These are phyloP conservation scores for Dendropsophus ebraccatus DNA, from an alignment of 2,113 vertebrate species.

Conservation along the genomic window DNA sequence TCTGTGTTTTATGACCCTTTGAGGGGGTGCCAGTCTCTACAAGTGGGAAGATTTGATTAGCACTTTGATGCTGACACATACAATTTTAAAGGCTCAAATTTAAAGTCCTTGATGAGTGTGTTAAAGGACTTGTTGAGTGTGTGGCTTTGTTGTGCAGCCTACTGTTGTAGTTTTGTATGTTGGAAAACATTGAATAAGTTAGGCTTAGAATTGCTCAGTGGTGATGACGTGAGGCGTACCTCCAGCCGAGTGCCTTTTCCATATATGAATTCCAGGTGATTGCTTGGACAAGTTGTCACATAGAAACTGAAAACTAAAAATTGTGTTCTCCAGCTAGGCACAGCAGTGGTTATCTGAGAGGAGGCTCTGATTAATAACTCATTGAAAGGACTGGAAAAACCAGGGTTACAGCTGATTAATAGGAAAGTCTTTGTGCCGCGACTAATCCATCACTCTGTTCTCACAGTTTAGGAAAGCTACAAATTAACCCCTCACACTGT, in stretches of 20 bases:
- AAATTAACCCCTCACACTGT: too few relatives aligned
- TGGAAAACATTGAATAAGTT: not conserved
- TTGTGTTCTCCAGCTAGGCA: not conserved
- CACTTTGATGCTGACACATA: not conserved
- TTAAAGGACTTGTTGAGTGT: too few relatives aligned
- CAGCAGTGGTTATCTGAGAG: conserved; percentile 15
- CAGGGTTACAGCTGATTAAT: not conserved
- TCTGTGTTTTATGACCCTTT: not conserved
- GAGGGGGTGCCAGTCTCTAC: not conserved
- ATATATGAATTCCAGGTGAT: conserved; percentile 9
- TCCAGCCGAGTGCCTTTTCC: not conserved
- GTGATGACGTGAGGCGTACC: not conserved
- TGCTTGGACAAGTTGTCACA: conserved; percentile 1
- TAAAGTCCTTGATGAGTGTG: not conserved
- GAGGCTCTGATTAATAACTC: conserved; percentile 2
- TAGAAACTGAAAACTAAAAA: conserved; percentile 10
- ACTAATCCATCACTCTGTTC: too few relatives aligned
- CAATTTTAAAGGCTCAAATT: too few relatives aligned
- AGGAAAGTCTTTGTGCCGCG: not conserved
- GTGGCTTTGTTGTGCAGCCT: not conserved
- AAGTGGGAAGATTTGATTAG: not conserved
- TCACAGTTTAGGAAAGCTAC: too few relatives aligned
- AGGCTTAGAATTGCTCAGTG: not conserved
- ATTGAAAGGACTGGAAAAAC: not conserved
- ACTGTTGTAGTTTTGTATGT: not conserved